phyloP scores from a whole-genome alignment of 2,888 invertebrate species.

The Drosophila lacicola region DNA sequence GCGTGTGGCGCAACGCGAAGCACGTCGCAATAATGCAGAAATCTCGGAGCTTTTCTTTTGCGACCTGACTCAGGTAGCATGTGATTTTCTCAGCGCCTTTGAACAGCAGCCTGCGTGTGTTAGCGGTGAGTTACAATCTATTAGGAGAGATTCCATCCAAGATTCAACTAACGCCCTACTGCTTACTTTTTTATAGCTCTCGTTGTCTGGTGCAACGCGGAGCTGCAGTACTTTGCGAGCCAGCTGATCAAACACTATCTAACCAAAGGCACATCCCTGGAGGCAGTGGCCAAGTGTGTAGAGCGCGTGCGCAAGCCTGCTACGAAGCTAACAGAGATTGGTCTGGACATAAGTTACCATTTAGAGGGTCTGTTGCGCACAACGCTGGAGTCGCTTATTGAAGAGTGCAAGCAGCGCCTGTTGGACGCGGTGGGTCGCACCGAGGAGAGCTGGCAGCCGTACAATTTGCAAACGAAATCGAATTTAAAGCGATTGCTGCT shows the following conservation, averaged over 20 bases:
- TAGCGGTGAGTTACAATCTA: conserved; percentile 87
- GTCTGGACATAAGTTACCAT: conserved; percentile 96
- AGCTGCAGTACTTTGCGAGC: conserved; percentile 91
- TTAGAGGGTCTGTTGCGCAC: conserved; percentile 93
- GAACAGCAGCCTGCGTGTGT: conserved; percentile 90
- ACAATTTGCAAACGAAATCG: conserved; percentile 84
- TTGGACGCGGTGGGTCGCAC: conserved; percentile 84
- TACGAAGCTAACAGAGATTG: conserved; percentile 87
- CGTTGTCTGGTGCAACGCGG: conserved; percentile 95
- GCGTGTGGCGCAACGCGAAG: conserved; percentile 84
- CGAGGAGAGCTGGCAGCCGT: conserved; percentile 85
- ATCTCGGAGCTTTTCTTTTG: conserved; percentile 89
- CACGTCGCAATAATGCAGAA: conserved; percentile 84
- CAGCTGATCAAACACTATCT: conserved; percentile 95
- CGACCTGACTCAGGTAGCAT: conserved; percentile 89
- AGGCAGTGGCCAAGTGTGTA: conserved; percentile 94
- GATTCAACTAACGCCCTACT: background rate
- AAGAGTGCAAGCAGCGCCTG: conserved; percentile 83
- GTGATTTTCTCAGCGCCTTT: conserved; percentile 93
- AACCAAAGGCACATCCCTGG: conserved; percentile 93
- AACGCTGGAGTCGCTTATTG: conserved; percentile 86
- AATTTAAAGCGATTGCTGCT: conserved; percentile 82
- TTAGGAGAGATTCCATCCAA: too few relatives aligned
- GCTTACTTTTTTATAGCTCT: conserved; percentile 87
- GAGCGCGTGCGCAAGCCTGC: conserved; percentile 89